These are phyloP conservation scores for Drosophila fulvimacula DNA, from an alignment of 2,888 invertebrate genomes.

Conservation along the genomic window DNA sequence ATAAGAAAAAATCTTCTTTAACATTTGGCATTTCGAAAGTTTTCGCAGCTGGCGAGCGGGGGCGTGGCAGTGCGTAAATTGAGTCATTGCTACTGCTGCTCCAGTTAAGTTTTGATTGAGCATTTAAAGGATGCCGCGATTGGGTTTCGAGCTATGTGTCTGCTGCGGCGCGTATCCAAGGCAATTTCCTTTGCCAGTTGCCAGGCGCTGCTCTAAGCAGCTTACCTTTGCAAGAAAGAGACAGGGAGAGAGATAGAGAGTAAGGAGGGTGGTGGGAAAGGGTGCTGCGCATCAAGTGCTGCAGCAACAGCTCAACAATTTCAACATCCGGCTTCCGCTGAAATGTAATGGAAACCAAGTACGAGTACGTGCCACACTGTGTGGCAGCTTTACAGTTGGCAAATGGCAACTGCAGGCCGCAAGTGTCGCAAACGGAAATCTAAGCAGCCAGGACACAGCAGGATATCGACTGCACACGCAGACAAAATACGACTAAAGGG, in stretches of 20 bases:
- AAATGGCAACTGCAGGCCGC: conserved; percentile 43
- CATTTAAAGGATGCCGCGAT: conserved; percentile 65
- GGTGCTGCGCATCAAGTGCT: conserved; percentile 19
- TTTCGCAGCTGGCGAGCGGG: conserved; percentile 15
- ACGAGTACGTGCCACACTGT: conserved; percentile 56
- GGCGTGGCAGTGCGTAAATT: conserved; percentile 54
- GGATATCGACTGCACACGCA: conserved; percentile 51
- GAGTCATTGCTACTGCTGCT: conserved; percentile 49
- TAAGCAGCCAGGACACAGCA: conserved; percentile 54
- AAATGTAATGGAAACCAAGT: conserved; percentile 75
- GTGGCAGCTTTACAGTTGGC: conserved; percentile 59
- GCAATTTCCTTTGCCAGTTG: conserved; percentile 47
- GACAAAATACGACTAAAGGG: neutral
- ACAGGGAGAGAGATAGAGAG: conserved; percentile 6
- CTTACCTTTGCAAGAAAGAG: conserved; percentile 44
- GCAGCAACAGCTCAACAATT: conserved; percentile 76
- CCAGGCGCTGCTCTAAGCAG: conserved; percentile 55
- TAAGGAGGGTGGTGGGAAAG: neutral
- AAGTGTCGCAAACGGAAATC: conserved; percentile 72
- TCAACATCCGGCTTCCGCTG: conserved; percentile 76
- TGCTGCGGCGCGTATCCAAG: conserved; percentile 50
- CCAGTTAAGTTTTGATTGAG: conserved; percentile 71
- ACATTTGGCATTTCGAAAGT: conserved; percentile 53
- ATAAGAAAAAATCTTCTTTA: conserved; percentile 14
- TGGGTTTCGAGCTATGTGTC: conserved; percentile 47